These are phyloP conservation scores for Callithrix jacchus DNA, from an alignment of 2,113 vertebrate genomes.

Conservation along the genomic window DNA sequence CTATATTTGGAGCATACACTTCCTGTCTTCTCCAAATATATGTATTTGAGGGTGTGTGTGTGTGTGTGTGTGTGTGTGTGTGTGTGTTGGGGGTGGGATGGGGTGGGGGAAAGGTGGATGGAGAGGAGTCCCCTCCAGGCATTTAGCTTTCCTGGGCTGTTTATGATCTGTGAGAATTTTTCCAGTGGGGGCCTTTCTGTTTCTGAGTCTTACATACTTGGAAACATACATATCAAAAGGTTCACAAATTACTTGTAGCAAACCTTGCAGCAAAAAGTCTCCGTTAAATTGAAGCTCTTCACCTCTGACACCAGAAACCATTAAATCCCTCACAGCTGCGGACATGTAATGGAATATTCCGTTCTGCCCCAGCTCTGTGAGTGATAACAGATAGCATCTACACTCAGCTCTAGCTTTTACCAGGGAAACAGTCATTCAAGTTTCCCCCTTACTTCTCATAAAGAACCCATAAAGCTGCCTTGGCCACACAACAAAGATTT, in stretches of 20 bases:
- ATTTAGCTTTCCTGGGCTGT: neutral
- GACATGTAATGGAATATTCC: neutral
- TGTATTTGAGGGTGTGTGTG: neutral
- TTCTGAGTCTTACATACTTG: conserved; percentile 1
- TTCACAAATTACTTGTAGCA: neutral
- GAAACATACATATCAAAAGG: neutral
- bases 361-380: neutral
- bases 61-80: neutral
- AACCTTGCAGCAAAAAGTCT: neutral
- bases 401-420: neutral
- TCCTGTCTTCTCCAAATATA: neutral
- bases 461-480: neutral
- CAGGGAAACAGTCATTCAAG: neutral
- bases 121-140: neutral
- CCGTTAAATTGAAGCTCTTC: conserved; percentile 39
- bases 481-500: neutral
- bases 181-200: neutral
- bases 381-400: neutral
- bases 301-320: neutral
- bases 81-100: neutral
- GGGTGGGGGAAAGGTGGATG: neutral
- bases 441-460: neutral
- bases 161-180: neutral
- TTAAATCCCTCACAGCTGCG: neutral
- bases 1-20: neutral